phyloP scores from a whole-genome alignment of 1,140 invertebrate genomes.

The Drosophila pruinosa region DNA sequence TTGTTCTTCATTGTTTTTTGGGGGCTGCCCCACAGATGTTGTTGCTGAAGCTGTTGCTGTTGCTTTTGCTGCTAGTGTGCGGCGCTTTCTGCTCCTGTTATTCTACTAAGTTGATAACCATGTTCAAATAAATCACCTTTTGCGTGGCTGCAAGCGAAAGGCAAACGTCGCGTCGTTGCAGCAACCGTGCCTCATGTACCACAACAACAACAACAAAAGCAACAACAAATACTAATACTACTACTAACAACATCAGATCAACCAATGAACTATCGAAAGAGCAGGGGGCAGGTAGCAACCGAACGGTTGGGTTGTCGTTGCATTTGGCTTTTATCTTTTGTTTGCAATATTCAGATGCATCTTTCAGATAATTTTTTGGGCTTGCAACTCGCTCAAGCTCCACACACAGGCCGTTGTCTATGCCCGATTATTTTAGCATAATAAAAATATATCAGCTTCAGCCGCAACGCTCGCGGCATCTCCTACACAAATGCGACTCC shows the following conservation, averaged over 20 bases:
- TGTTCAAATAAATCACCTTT: slow-evolving; percentile 83
- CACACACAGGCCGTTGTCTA: slow-evolving; percentile 49
- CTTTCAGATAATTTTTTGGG: slow-evolving; percentile 72
- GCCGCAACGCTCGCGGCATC: slow-evolving; percentile 44
- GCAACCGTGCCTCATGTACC: slow-evolving; percentile 20
- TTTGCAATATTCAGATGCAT: slow-evolving; percentile 82
- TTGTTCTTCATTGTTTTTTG: slow-evolving; percentile 53
- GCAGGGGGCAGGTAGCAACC: slow-evolving; percentile 17
- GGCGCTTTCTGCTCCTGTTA: slow-evolving; percentile 79
- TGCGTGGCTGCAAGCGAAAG: slow-evolving; percentile 81
- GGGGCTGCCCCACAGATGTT: slow-evolving; percentile 22
- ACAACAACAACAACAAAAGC: slow-evolving; percentile 18
- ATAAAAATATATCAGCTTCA: slow-evolving; percentile 74
- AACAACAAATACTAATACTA: neutral
- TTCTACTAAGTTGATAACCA: slow-evolving; percentile 83
- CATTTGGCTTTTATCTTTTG: slow-evolving; percentile 79
- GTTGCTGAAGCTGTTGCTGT: slow-evolving; percentile 32
- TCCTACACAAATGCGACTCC: slow-evolving; percentile 29
- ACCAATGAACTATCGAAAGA: neutral
- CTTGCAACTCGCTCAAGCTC: slow-evolving; percentile 46
- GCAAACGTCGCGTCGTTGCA: slow-evolving; percentile 41
- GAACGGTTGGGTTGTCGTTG: slow-evolving; percentile 65
- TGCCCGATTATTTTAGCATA: slow-evolving; percentile 78
- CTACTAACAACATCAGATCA: too few species aligned
- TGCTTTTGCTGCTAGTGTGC: slow-evolving; percentile 43